These are phyloP conservation scores for Hylaea fasciaria DNA, from an alignment of 2,888 invertebrate species.

Conservation along the genomic window DNA sequence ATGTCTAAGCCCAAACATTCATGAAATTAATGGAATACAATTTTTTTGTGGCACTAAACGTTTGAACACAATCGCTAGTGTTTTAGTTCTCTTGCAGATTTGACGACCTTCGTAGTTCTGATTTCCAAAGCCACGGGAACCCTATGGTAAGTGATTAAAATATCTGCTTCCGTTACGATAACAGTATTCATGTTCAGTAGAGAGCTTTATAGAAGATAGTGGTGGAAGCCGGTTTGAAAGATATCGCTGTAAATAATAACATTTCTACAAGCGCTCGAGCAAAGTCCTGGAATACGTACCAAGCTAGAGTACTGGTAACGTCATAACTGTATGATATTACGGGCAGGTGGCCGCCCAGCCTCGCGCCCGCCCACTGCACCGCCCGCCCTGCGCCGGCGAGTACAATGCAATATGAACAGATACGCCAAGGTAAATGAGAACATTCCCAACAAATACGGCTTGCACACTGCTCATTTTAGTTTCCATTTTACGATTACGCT, in stretches of 20 bases:
- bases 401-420: conserved; percentile 41
- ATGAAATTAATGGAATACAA: too few species aligned
- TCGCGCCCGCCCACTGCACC: conserved; percentile 34
- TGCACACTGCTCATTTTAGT: conserved; percentile 28
- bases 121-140: too few species aligned
- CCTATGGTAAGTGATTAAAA: too few species aligned
- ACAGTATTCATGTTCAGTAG: too few species aligned
- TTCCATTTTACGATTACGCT: neutral
- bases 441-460: conserved; percentile 24
- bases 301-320: conserved; percentile 11
- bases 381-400: conserved; percentile 30
- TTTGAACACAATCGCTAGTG: too few species aligned
- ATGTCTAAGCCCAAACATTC: too few species aligned
- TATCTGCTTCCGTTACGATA: too few species aligned
- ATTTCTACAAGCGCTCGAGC: neutral
- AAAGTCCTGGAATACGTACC: neutral
- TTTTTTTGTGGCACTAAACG: too few species aligned
- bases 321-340: conserved; percentile 61
- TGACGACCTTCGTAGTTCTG: too few species aligned
- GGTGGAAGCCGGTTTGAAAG: too few species aligned
- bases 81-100: too few species aligned
- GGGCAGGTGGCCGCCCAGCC: conserved; percentile 37
- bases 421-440: conserved; percentile 33
- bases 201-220: too few species aligned
- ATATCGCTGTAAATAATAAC: neutral